Evolutionary conservation across 2,113 vertebrate species (phyloP), one percentile per base, ranked within the genome.

Genomic region (Piaya cayana): DNA sequence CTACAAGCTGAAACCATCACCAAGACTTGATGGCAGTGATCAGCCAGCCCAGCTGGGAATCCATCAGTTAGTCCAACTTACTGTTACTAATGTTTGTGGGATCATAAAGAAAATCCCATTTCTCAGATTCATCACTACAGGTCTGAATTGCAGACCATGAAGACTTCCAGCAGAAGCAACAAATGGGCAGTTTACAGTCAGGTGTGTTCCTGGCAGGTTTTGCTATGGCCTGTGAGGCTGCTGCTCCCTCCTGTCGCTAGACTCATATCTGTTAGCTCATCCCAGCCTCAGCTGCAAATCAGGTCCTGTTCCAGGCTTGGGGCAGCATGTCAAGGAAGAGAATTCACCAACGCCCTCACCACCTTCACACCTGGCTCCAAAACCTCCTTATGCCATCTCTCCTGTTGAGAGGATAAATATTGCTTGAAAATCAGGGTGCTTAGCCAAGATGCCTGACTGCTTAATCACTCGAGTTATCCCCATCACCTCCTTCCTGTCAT

Each of bases 171-270:
- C 14, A 10, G 9, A 19, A 32, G 49, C 42, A 9, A 58, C 15
- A 9, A 20, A 16, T 0, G 1, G 37, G 55, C 27, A 15, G 13
- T 15, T 37, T 2, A 7, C 64, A 37, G 37, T 4, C 37, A 9
- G n/a, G 23, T 9, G 19, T 2, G 22, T 23, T 43, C 15, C 21
- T 0, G 4, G 26, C 16, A 19, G 1, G 3, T 13, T 18, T 12
- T 19, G 32, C 43, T 1, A 3, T 9, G 34, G 6, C n/a, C 30
- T 3, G 9, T 0, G 2, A 21, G 50, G 13, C 58, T 3, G 11
- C 25, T 12, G 22, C 32, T 52, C 34, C 52, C 1, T 2, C 17
- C 5, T 0, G 30, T 16, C 3, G 10, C 45, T 6, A 0, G 34
- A 16, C 32, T 7, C 27, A 6, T 45, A 37, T 29, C 42, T 4